Base-by-base conservation (phyloP, 1,140 invertebrate genomes). In the Drosophila funebris region DNA sequence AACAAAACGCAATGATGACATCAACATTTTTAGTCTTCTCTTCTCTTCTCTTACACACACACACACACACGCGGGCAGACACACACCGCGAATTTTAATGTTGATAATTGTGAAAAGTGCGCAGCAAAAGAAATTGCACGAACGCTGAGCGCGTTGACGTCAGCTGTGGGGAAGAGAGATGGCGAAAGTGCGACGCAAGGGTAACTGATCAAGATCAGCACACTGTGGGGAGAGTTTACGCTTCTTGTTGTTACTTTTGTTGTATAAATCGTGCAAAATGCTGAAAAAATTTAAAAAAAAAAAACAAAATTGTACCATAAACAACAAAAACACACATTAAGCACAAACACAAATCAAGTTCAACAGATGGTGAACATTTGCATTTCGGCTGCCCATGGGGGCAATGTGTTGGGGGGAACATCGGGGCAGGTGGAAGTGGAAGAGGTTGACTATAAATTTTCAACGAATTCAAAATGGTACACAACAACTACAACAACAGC, bases 81-180 rank as follows among this genome's bases (percentile, higher is more conserved):
- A 36, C 60, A 50, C 64, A 68, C 64, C 37, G 43, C 44, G 68
- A 80, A 83, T 69, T 76, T 76, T 76, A 73, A 70, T 60, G 46
- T 16, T 61, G 58, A 80, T 80, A 84, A 78, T 76, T 83, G 71
- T 58, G 54, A 76, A 84, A 71, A 74, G 78, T 82, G 70, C 70
- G 70, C 78, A 74, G 79, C 50, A 76, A 85, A 76, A 80, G 60
- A 85, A 85, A 69, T 63, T 73, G 72, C 80, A 76, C 79, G 64
- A 83, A 78, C 50, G 52, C 52, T 73, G 39, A 62, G 37, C 50
- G 20, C 18, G 68, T 57, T 71, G 68, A 70, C 76, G 70, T 74
- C 70, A 78, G 63, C 77, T 63, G 18, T 48, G 27, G 14, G 9
- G 20, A 20, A 36, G 44, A 39, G 48, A 53, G 43, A 36, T 18